phyloP scores from a whole-genome alignment of 2,888 invertebrate genomes.

The Dasypogon diadema region DNA sequence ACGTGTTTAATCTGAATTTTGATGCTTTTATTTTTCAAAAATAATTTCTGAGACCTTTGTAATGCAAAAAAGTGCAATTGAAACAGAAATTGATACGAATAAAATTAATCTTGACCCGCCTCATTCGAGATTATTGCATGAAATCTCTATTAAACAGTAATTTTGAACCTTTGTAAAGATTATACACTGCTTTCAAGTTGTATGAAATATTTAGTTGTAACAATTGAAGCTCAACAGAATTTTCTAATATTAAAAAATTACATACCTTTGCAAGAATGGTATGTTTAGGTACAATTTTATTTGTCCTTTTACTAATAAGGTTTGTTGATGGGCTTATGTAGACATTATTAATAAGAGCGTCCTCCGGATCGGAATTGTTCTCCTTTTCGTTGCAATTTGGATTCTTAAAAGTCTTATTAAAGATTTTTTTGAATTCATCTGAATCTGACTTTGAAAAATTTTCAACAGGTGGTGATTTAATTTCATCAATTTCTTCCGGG shows the following conservation, averaged over 20 bases:
- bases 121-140: too few species aligned
- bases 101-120: too few species aligned
- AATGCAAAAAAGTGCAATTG: too few species aligned
- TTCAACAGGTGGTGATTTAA: conserved; percentile 40
- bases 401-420: conserved; percentile 10
- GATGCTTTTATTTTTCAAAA: too few species aligned
- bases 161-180: too few species aligned
- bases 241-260: not conserved
- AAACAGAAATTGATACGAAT: too few species aligned
- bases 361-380: not conserved
- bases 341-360: not conserved
- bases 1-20: too few species aligned
- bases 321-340: not conserved
- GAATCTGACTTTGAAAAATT: conserved; percentile 32
- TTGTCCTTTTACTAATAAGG: conserved; percentile 3
- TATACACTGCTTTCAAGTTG: conserved; percentile 7
- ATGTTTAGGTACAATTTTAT: not conserved
- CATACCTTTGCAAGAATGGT: conserved; percentile 32
- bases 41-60: too few species aligned
- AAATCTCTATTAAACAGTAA: too few species aligned
- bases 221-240: not conserved
- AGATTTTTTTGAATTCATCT: conserved; percentile 22
- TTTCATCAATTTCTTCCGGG: conserved; percentile 14
- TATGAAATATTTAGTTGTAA: conserved; percentile 8
- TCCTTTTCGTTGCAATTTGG: not conserved